phyloP scores from a whole-genome alignment of 2,113 vertebrate species.

The Pardalotus punctatus region DNA sequence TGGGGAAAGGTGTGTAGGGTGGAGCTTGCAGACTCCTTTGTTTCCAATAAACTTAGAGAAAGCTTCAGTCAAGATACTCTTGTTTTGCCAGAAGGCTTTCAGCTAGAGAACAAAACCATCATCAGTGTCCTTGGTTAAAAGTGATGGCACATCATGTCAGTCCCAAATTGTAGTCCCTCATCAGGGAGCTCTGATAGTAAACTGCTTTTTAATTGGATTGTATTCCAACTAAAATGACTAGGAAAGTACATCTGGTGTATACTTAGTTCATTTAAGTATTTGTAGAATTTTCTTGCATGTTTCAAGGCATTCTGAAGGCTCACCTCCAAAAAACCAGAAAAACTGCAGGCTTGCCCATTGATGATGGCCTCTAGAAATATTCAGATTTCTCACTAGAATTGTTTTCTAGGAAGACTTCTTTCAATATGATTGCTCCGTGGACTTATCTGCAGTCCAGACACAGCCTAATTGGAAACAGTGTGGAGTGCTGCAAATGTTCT shows the following conservation, averaged over 20 bases:
- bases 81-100: neutral
- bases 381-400: neutral
- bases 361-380: neutral
- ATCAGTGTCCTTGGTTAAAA: neutral
- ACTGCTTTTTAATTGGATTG: neutral
- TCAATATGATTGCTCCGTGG: neutral
- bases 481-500: slow-evolving; percentile 51
- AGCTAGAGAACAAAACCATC: neutral
- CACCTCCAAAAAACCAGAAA: neutral
- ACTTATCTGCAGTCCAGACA: slow-evolving; percentile 42
- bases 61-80: neutral
- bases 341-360: neutral
- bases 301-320: neutral
- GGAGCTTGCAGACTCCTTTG: neutral
- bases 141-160: neutral
- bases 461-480: slow-evolving; percentile 69
- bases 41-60: neutral
- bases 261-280: neutral
- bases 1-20: neutral
- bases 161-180: neutral
- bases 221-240: neutral
- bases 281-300: neutral
- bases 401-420: slow-evolving; percentile 25
- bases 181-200: neutral
- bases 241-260: neutral